Percentiles rank a stretch among this genome's conserved stretches.
Conservation (phyloP, 2,797 vertebrate species). For the Phrynocephalus vlangalii region DNA sequence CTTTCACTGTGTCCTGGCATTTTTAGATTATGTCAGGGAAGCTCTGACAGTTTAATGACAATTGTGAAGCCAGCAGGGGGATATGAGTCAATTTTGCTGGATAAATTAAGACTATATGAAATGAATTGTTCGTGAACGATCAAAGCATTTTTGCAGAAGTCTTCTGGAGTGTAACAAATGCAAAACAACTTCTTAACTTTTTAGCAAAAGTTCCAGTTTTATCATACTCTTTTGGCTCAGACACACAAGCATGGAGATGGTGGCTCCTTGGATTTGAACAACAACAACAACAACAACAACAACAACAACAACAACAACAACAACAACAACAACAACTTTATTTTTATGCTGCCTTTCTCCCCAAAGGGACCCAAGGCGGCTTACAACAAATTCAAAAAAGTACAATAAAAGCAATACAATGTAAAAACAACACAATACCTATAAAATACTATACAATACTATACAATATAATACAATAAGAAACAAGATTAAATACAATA, state of each 20-base stretch:
- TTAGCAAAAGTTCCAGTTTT: neutral
- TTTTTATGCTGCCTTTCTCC: too few species aligned
- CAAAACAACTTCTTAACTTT: neutral
- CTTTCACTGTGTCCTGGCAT: conserved; percentile 24
- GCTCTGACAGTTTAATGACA: conserved; percentile 27
- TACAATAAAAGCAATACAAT: too few species aligned
- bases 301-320: too few species aligned
- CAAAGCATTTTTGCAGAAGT: neutral
- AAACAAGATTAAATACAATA: too few species aligned
- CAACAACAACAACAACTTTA: too few species aligned
- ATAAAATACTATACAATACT: too few species aligned
- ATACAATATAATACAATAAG: too few species aligned
- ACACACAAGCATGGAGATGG: neutral
- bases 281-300: too few species aligned
- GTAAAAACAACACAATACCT: too few species aligned
- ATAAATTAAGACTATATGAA: conserved; percentile 9
- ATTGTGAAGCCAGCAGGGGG: conserved; percentile 13
- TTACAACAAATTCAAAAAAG: too few species aligned
- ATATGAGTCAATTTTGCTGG: neutral
- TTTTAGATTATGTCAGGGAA: conserved; percentile 12
- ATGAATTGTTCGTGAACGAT: neutral
- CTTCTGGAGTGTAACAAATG: neutral
- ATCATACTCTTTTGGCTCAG: neutral
- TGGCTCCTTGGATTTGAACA: too few species aligned
- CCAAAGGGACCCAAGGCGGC: too few species aligned